Conservation (phyloP, 2,113 vertebrate species). For the Conger conger region DNA sequence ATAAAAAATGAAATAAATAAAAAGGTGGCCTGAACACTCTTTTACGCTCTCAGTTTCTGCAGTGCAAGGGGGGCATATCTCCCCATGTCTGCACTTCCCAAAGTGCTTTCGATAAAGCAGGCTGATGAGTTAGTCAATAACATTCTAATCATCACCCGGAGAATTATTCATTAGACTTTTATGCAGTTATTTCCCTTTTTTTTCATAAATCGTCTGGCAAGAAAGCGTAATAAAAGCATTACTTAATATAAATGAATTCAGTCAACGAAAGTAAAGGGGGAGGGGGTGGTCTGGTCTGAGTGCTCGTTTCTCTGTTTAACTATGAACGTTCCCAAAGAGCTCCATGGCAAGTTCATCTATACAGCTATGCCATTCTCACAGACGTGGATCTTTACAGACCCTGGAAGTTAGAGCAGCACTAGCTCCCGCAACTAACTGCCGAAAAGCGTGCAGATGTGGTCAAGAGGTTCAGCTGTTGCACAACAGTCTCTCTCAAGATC, state of each 20-base stretch:
- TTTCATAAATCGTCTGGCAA: conserved; percentile 5
- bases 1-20: neutral
- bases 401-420: too few relatives aligned
- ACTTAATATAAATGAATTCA: conserved; percentile 22
- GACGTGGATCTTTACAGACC: too few relatives aligned
- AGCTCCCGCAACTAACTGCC: too few relatives aligned
- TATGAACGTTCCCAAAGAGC: neutral
- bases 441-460: too few relatives aligned
- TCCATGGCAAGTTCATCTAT: neutral
- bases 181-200: conserved; percentile 12
- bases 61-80: conserved; percentile 3
- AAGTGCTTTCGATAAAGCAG: conserved; percentile 19
- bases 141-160: conserved; percentile 47
- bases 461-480: too few relatives aligned
- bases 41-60: neutral
- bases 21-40: neutral
- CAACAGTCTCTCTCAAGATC: too few relatives aligned
- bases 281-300: neutral
- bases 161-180: conserved; percentile 55
- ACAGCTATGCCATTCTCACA: too few relatives aligned
- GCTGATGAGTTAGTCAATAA: conserved; percentile 55
- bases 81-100: conserved; percentile 22
- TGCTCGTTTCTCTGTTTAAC: neutral
- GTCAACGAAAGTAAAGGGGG: neutral
- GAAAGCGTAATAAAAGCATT: conserved; percentile 22